phyloP scores from a whole-genome alignment of 1,140 invertebrate genomes.

The Manduca sexta region DNA sequence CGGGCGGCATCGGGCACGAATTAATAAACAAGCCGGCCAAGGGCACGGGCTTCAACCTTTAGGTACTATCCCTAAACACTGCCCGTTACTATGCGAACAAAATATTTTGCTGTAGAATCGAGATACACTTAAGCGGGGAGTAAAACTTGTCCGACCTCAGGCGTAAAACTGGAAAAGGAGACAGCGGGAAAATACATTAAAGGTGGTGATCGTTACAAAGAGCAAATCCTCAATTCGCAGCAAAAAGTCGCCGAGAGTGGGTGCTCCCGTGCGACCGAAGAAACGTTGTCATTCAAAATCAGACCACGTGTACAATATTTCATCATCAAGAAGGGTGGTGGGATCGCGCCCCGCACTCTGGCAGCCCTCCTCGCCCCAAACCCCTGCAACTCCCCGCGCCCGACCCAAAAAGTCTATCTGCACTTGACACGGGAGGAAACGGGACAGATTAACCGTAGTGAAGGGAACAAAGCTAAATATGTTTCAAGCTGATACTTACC shows the following conservation, averaged over 20 bases:
- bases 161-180: neutral
- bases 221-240: constrained; percentile 61
- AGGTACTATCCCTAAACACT: neutral
- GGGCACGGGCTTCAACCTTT: constrained; percentile 47
- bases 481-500: constrained; percentile 67
- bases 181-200: constrained; percentile 26
- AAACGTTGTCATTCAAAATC: constrained; percentile 78
- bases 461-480: constrained; percentile 72
- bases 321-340: constrained; percentile 73
- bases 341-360: constrained; percentile 15
- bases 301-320: constrained; percentile 80
- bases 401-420: constrained; percentile 71
- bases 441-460: constrained; percentile 71
- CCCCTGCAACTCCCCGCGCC: constrained; percentile 23
- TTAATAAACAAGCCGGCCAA: constrained; percentile 66
- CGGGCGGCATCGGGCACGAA: constrained; percentile 48
- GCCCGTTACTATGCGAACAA: neutral
- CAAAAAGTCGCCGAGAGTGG: constrained; percentile 57
- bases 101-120: neutral
- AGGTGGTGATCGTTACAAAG: constrained; percentile 42
- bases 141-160: neutral
- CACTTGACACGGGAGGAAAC: constrained; percentile 69
- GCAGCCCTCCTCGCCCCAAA: constrained; percentile 10
- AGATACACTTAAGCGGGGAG: neutral
- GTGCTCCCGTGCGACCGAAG: constrained; percentile 47